Percentiles rank a stretch among this genome's conserved stretches.
These are phyloP conservation scores for Pinctada fucata DNA, from an alignment of 2,888 invertebrate genomes.

Conservation along the genomic window DNA sequence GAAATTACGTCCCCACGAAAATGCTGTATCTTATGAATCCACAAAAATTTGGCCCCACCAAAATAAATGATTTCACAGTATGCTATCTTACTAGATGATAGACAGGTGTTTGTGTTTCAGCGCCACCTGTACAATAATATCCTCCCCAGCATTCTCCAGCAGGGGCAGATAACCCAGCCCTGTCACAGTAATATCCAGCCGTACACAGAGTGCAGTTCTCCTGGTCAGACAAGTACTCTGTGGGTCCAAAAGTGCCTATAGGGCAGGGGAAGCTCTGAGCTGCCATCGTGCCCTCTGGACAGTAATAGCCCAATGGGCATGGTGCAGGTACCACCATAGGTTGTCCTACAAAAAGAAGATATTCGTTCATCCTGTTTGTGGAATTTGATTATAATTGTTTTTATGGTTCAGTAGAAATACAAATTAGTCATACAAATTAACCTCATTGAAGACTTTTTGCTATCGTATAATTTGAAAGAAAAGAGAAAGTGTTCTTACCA, in stretches of 20 bases:
- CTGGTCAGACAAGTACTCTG: constrained; percentile 49
- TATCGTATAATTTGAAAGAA: constrained; percentile 2
- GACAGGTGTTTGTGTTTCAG: constrained; percentile 57
- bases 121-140: constrained; percentile 68
- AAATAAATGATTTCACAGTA: too few relatives aligned
- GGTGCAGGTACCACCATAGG: constrained; percentile 67
- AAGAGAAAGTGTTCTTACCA: constrained; percentile 38
- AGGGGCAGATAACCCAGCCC: constrained; percentile 63
- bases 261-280: constrained; percentile 69
- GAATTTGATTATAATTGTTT: too few relatives aligned
- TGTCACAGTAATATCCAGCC: constrained; percentile 71
- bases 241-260: constrained; percentile 68
- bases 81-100: constrained; percentile 60
- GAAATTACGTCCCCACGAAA: too few relatives aligned
- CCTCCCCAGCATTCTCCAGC: constrained; percentile 71
- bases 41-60: too few relatives aligned
- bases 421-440: too few relatives aligned
- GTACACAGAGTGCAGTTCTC: constrained; percentile 69
- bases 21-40: too few relatives aligned
- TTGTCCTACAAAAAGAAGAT: constrained; percentile 49
- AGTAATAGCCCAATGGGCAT: constrained; percentile 73
- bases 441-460: too few relatives aligned
- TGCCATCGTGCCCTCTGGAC: constrained; percentile 68
- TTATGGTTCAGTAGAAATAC: too few relatives aligned
- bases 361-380: neutral